Evolutionary conservation across 2,113 vertebrate species (phyloP), one percentile per base, ranked within the genome.

Genomic region (Micronisus gabar): DNA sequence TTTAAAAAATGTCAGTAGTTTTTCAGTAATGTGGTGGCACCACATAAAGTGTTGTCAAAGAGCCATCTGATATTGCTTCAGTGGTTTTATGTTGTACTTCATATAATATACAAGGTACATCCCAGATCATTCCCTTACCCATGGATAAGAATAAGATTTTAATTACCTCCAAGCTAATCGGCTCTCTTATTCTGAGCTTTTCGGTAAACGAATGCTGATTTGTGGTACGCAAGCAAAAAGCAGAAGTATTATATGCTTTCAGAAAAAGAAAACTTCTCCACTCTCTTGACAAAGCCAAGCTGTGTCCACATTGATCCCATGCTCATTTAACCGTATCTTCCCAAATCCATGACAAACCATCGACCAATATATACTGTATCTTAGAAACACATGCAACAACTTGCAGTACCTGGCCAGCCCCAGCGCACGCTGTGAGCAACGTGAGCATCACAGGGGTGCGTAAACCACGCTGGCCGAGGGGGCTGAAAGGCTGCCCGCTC

Each of bases 1-100:
- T 91, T 94, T 80, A 80, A 94, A 96, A 95, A 90, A 55, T 86
- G 74, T 68, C 67, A 76, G 84, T 89, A 79, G 78, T 59, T 96
- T 91, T 73, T 90, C 74, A 26, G 83, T 91, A 87, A 82, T 91
- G 76, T 47, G 66, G 53, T 13, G 5, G 89, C 71, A 80, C 41
- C 38, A 53, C 67, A 70, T 85, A 91, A 87, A 90, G 68, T 16
- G n/a, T 61, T 91, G 53, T 91, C 93, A 72, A 70, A 86, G 70
- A 94, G 70, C 15, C 66, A 76, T 82, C 73, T 89, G 70, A 85
- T 90, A 80, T 7, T 80, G 84, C 89, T 95, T 88, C 94, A 95
- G 78, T 83, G 59, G 56, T 88, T 97, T 95, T 94, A 93, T 93
- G 71, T 45, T 73, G 55, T 78, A 50, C 56, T 85, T 81, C 26